Base-by-base conservation (phyloP, 2,888 invertebrate genomes). In the Acanthosoma haemorrhoidale region DNA sequence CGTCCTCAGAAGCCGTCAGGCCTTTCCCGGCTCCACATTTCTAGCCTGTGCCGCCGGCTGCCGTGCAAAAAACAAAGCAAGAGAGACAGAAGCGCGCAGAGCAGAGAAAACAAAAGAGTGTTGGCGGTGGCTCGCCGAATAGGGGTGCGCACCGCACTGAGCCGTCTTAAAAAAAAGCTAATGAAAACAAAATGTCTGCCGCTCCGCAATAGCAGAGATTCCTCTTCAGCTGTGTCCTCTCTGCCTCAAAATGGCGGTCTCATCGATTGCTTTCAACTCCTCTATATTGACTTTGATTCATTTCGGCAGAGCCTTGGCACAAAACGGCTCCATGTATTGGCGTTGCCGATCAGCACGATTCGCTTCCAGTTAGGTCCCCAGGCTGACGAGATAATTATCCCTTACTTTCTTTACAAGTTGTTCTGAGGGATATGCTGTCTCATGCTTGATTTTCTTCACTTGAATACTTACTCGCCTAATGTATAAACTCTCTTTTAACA, bases 171-270 rank as follows among this genome's bases (percentile, higher is more conserved):
- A 64, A 64, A 64, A 64, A 64, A 39, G 38, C 32, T 64, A 64
- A 64, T 64, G 43, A 43, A 64, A 64, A 64, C 64, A 64, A 64
- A 64, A 64, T 64, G 64, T 64, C 64, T 39, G 64, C 64, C 64
- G 59, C 34, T 51, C 51, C 29, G 51, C 51, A 51, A 51, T 51
- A 51, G 51, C 59, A 34, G 34, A 34, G 59, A 59, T 59, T 59
- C 59, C 59, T 31, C 31, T 16, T 16, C 8, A 6, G 36, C 36
- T 29, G 59, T 32, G 25, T 32, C 11, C 59, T 51, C 32, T 59
- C 59, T 59, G 31, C 29, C n/a, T 59, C 59, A 59, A 59, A 59
- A 59, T 59, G 59, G 59, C 59, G 51, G 51, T 51, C 51, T 25
- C 29, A 25, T 4, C 13, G 29, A 25, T 51, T 51, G 29, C 21